A percentile compares a stretch with the other conserved stretches of the same genome.
phyloP scores from a whole-genome alignment of 2,113 vertebrate species.

The Orthonyx spaldingii region DNA sequence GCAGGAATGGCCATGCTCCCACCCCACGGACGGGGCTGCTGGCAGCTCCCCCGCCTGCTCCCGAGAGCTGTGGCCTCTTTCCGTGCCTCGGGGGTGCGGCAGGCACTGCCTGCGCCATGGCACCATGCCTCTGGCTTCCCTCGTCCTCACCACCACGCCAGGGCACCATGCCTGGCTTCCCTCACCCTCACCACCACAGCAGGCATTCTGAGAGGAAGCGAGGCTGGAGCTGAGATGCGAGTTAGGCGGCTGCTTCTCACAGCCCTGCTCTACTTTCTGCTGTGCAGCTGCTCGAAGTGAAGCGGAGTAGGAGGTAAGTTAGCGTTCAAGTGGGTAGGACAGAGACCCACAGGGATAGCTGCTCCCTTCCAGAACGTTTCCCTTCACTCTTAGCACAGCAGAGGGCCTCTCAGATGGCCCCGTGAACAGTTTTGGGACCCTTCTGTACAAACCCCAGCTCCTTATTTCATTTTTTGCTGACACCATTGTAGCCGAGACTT shows the following conservation, averaged over 20 bases:
- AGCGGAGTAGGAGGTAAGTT: rapidly evolving
- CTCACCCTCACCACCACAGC: rapidly evolving
- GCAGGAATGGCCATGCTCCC: rapidly evolving
- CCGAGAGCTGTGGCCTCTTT: rapidly evolving
- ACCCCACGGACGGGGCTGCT: rapidly evolving
- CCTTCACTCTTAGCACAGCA: no score
- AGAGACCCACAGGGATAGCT: rapidly evolving
- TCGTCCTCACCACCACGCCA: rapidly evolving
- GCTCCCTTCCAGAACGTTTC: rapidly evolving
- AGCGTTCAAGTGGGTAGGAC: background rate
- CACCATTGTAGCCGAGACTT: no score
- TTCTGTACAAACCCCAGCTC: background rate
- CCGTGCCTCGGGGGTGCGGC: rapidly evolving
- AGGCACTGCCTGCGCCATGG: rapidly evolving
- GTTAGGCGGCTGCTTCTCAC: background rate
- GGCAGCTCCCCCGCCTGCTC: rapidly evolving
- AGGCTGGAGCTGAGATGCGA: rapidly evolving
- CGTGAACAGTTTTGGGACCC: no score
- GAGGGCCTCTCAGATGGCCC: rapidly evolving
- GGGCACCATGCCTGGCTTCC: background rate
- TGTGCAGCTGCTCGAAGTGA: background rate
- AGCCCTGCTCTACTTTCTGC: background rate
- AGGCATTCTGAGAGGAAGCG: rapidly evolving
- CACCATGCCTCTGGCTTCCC: background rate
- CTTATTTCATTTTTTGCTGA: background rate